Base-by-base conservation (phyloP, 2,797 vertebrate species). In the Kryptolebias ocellatus region DNA sequence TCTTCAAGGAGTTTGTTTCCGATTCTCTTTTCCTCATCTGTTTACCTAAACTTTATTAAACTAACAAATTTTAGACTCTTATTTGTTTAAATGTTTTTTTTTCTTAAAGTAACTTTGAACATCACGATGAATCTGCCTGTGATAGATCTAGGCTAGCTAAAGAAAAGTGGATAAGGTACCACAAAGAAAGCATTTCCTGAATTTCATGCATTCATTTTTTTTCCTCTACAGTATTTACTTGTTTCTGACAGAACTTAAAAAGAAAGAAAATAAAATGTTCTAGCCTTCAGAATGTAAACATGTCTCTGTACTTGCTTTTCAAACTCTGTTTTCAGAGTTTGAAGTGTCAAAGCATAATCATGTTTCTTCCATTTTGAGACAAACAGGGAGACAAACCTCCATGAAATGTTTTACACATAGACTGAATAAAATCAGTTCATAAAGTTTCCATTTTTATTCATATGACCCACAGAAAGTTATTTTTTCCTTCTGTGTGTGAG, bases 331-430 rank as follows among this genome's bases (percentile, higher is more conserved):
- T 29, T 64, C 44, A 51, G 34, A n/a, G 56, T 65, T 64, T 60
- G 60, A 72, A 64, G 29, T 75, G 54, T 79, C 63, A 72, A 64
- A 77, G 56, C 18, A 45, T 62, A 44, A 62, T 53, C 55, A 27
- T 80, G 16, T 9, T 67, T 20, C 56, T 67, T 68, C 56, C 58
- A 77, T n/a, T 55, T 71, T 68, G 46, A 57, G 55, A 70, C 31
- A 53, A 27, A 29, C 37, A 56, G 15, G 55, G 60, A 31, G 28
- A 64, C 47, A 28, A 52, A 71, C 68, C 51, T 14, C 57, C 42
- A 46, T 76, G 14, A 74, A 28, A 67, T 45, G 18, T 47, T n/a
- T 53, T 55, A 69, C 42, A 62, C 2, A 7, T 31, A 47, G 50
- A 45, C 44, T 14, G 3, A 53, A 68, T 69, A 27, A 66, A 3